Evolutionary conservation across 1,140 invertebrate species (phyloP).

Genomic region (Drosophila ananassae): DNA sequence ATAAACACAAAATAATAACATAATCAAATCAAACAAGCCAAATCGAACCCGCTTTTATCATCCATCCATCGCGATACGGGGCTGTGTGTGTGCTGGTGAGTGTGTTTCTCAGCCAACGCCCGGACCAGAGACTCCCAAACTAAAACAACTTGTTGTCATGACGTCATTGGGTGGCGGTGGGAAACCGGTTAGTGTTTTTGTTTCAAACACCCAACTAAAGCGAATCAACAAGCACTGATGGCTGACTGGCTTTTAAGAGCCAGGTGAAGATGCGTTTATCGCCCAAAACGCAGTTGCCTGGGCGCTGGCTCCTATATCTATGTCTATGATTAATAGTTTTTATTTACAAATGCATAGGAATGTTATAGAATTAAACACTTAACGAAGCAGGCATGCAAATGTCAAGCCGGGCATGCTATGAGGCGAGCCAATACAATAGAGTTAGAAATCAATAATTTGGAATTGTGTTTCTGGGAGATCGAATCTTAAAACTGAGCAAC

Average conservation of each 20-base stretch:
- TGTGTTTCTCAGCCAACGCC: conserved; percentile 59
- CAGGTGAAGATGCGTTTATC: conserved; percentile 35
- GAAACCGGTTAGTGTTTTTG: conserved; percentile 65
- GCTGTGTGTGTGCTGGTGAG: conserved; percentile 9
- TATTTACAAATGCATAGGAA: neutral
- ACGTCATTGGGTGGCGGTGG: conserved; percentile 56
- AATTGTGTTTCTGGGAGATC: neutral
- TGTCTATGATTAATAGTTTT: neutral
- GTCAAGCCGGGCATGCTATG: conserved; percentile 17
- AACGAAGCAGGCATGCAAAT: conserved; percentile 52
- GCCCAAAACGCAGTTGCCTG: conserved; percentile 1
- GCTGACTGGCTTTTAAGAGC: conserved; percentile 21
- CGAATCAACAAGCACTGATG: conserved; percentile 35
- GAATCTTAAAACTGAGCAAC: conserved; percentile 16
- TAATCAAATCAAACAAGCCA: conserved; percentile 67
- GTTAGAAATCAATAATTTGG: conserved; percentile 15
- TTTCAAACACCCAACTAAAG: conserved; percentile 33
- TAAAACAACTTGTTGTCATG: conserved; percentile 71
- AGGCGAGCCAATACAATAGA: conserved; percentile 38
- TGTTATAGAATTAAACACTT: neutral
- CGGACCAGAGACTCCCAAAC: conserved; percentile 21
- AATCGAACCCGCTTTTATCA: conserved; percentile 56
- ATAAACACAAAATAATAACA: conserved; percentile 76
- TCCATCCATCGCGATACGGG: conserved; percentile 19
- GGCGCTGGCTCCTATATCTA: neutral